Percentiles rank a stretch among this genome's conserved stretches.
Conservation (phyloP, 2,888 invertebrate species). For the Galerucella calmariensis region DNA sequence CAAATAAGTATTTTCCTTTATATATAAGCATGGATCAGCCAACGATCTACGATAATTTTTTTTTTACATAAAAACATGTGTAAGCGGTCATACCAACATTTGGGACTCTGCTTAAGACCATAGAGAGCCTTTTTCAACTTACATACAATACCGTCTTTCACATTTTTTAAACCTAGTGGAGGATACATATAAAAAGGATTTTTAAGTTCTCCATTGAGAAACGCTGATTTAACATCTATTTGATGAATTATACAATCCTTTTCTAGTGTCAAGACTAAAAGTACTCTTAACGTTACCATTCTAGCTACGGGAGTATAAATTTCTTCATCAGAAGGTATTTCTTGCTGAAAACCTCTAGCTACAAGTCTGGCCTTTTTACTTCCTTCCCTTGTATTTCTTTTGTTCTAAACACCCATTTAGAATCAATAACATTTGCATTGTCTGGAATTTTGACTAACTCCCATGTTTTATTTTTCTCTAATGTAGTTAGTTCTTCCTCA, state of each 20-base stretch:
- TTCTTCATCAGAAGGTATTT: conserved; percentile 29
- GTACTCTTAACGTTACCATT: conserved; percentile 16
- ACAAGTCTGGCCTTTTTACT: conserved; percentile 40
- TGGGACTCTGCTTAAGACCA: conserved; percentile 42
- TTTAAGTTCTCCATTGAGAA: conserved; percentile 30
- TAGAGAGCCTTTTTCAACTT: conserved; percentile 42
- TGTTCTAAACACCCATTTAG: conserved; percentile 34
- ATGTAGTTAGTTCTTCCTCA: no score
- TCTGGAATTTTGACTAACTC: no score
- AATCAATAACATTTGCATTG: no score
- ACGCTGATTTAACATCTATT: conserved; percentile 44
- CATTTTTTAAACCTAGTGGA: conserved; percentile 21
- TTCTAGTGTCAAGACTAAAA: conserved; percentile 36
- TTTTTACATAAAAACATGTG: conserved; percentile 24
- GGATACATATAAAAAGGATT: conserved; percentile 28
- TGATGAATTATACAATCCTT: conserved; percentile 30
- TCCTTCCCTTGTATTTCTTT: conserved; percentile 33
- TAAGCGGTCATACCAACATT: conserved; percentile 38
- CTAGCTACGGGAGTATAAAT: conserved; percentile 40
- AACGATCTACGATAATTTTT: conserved; percentile 37
- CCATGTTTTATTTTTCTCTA: no score
- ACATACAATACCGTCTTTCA: conserved; percentile 12
- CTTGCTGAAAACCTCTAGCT: conserved; percentile 27
- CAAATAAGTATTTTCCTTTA: conserved; percentile 37
- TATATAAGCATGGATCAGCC: conserved; percentile 47